These are phyloP conservation scores for Cantharis nigra DNA, from an alignment of 2,888 invertebrate genomes.

Conservation along the genomic window DNA sequence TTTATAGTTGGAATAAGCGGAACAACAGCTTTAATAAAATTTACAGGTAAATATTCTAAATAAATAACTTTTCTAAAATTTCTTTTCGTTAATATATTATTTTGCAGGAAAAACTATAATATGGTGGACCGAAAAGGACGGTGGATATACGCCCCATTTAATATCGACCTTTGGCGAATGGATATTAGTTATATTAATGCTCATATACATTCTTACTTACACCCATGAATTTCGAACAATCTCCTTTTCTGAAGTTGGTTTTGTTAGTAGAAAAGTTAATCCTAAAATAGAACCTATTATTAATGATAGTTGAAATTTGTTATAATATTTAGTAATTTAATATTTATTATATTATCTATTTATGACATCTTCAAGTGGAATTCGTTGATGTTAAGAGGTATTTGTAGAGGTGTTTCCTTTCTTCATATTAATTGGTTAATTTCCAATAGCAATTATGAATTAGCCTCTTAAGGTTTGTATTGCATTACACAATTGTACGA, in stretches of 20 bases:
- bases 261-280: not conserved
- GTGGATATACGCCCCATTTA: not conserved
- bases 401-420: no score
- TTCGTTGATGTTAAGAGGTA: not conserved
- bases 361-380: not conserved
- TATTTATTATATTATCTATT: not conserved
- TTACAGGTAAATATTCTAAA: not conserved
- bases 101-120: conserved; percentile 3
- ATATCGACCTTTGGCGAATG: not conserved
- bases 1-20: not conserved
- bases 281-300: not conserved
- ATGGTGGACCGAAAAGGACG: not conserved
- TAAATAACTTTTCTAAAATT: no score
- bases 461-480: no score
- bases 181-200: not conserved
- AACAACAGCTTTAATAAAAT: not conserved
- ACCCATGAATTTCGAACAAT: not conserved
- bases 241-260: not conserved
- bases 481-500: no score
- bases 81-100: not conserved
- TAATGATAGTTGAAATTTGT: not conserved
- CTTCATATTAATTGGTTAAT: no score
- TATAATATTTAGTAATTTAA: not conserved
- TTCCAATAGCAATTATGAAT: no score
- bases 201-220: not conserved